phyloP scores from a whole-genome alignment of 2,797 vertebrate species.

The Enteromius argenteus region DNA sequence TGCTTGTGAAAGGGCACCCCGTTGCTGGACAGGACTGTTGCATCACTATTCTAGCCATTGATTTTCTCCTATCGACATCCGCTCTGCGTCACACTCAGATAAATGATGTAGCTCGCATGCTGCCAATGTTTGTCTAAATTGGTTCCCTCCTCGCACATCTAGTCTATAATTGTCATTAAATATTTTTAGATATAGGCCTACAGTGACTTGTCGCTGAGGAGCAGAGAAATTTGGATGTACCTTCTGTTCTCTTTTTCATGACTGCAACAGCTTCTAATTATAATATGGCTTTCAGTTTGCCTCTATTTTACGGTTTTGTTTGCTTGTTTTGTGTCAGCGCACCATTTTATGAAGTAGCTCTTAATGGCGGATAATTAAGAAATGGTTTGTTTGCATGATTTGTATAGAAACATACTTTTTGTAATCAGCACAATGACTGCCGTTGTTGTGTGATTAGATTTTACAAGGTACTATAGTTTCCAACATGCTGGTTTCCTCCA shows the following conservation, averaged over 20 bases:
- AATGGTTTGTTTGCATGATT: constrained; percentile 22
- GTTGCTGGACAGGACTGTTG: constrained; percentile 4
- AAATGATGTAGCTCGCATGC: background rate
- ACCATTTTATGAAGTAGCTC: background rate
- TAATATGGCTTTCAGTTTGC: constrained; percentile 26
- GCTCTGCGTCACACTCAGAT: background rate
- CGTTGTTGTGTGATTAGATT: constrained; percentile 31
- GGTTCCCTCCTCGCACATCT: constrained; percentile 19
- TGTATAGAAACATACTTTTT: constrained; percentile 11
- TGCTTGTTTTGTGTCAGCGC: background rate
- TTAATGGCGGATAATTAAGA: constrained; percentile 13
- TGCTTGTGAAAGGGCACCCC: constrained; percentile 1
- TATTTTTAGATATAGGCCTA: constrained; percentile 32
- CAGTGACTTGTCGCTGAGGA: background rate
- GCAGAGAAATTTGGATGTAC: constrained; percentile 27
- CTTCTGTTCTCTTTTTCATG: constrained; percentile 18
- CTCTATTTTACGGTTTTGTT: constrained; percentile 3
- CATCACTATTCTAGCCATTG: constrained; percentile 30
- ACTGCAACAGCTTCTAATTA: constrained; percentile 14
- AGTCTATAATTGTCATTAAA: constrained; percentile 31
- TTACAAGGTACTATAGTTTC: constrained; percentile 23
- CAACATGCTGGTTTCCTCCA: constrained; percentile 7
- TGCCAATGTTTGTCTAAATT: constrained; percentile 32
- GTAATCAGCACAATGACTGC: constrained; percentile 30
- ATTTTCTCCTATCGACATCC: constrained; percentile 22